A percentile compares a stretch with the other conserved stretches of the same genome.
These are phyloP conservation scores for Eledone cirrhosa DNA, from an alignment of 2,888 invertebrate genomes.

Conservation along the genomic window DNA sequence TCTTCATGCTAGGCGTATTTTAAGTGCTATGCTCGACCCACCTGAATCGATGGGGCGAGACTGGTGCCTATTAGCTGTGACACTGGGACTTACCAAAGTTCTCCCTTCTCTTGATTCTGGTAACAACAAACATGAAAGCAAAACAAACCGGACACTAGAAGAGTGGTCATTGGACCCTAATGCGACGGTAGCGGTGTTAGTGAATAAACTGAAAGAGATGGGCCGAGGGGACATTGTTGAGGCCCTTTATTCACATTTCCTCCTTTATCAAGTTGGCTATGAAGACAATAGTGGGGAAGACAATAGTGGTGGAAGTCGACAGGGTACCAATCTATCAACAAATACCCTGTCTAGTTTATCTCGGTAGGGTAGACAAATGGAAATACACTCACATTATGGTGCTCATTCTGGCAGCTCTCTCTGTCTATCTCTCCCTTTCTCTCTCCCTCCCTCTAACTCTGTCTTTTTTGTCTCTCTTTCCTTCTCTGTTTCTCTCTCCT, in stretches of 20 bases:
- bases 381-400: not conserved
- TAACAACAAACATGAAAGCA: constrained; percentile 58
- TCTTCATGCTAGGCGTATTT: constrained; percentile 70
- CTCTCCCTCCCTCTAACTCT: too few species aligned
- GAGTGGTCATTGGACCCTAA: constrained; percentile 68
- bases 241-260: constrained; percentile 70
- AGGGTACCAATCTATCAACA: constrained; percentile 53
- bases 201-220: constrained; percentile 72
- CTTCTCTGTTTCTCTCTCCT: not conserved
- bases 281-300: constrained; percentile 58
- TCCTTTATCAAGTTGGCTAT: constrained; percentile 50
- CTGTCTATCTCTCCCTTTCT: not conserved
- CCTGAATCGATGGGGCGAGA: constrained; percentile 71
- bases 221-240: constrained; percentile 74
- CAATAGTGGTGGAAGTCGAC: constrained; percentile 40
- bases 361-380: constrained; percentile 42
- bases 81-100: constrained; percentile 70
- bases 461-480: not conserved
- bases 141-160: constrained; percentile 68
- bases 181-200: constrained; percentile 71
- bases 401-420: constrained; percentile 10
- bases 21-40: constrained; percentile 69
- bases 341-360: constrained; percentile 59
- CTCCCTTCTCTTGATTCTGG: constrained; percentile 69
- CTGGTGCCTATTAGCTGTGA: constrained; percentile 71